Evolutionary conservation across 2,888 invertebrate species (phyloP), one percentile per base, ranked within the genome.

Genomic region (Arge pagana): DNA sequence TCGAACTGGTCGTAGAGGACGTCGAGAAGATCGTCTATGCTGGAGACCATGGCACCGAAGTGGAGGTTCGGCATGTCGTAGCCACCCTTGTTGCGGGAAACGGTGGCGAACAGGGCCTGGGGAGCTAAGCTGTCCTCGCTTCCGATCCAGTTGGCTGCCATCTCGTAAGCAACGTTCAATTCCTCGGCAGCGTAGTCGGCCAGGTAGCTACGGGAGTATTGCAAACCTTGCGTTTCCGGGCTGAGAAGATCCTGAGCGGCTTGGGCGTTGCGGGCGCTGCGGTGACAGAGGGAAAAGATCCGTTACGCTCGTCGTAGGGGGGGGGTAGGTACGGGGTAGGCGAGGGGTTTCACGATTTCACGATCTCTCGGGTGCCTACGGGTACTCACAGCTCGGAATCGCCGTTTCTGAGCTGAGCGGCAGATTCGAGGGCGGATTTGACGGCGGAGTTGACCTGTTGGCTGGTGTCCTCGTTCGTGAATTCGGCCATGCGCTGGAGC

Each of bases 401-500:
- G 24, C 78, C 77, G 1, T 78, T 71, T 51, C 77, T 71, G 23
- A 85, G 70, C 54, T 79, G 54, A 54, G 85, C 80, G 15, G 84
- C 81, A 31, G 78, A 75, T 67, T 80, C 71, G 53, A 89, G 85
- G 13, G 78, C 77, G 18, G 83, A 81, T 66, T 85, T 85, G 6
- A 88, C 81, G 10, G 81, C 83, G 51, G 86, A 79, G 57, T 84
- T 84, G 1, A 89, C 87, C 35, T 87, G 81, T 43, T 81, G 76
- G 67, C 81, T 84, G 13, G 78, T 78, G 64, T 89, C 89, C 40
- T 79, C 71, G 58, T 86, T 81, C 6, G 87, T 88, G 77, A 83
- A 83, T 65, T 82, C 78, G 19, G 89, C 89, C 84, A 89, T 86
- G 23, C 83, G 79, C 76, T 86, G 85, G 66, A 89, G 82, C 81